Evolutionary conservation across 2,797 vertebrate species (phyloP), one percentile per base, ranked within the genome.

Genomic region (Sebastes iracundus): DNA sequence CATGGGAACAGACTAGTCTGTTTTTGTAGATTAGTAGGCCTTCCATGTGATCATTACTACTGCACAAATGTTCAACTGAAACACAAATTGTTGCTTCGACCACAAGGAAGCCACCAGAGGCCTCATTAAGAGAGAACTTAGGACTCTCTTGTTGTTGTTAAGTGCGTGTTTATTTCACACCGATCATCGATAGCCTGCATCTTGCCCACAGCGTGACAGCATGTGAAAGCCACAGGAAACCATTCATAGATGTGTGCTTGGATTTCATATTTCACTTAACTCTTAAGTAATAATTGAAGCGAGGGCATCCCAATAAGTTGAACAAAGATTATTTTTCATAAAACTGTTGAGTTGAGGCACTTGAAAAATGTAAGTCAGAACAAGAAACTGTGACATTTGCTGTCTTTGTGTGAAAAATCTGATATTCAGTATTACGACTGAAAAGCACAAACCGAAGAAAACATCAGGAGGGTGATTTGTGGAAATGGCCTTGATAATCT

Each of bases 111-210:
- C 68, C 90, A 80, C 74, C 55, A 52, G 82, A 87, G 85, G 70
- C 81, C 78, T 90, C 82, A 82, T 90, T 91, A 88, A 58, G 9
- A 65, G 16, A 74, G 27, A 75, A 46, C 33, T 59, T 25, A 42
- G 23, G 38, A 68, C 32, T 64, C 27, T 7, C 53, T n/a, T 84
- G 60, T 80, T 80, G 61, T 46, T 74, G 25, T 32, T 49, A 67
- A 83, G 56, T 72, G 49, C 9, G 10, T 58, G 20, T 86, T 74
- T 70, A 84, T 82, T 72, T 73, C 55, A 33, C 46, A 65, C 13
- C 69, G 64, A 32, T 68, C 49, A 67, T 63, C 30, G 7, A 53
- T 53, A 46, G 56, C 1, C 12, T 27, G n/a, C 8, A 33, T 78
- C 71, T 3, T 14, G 0, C 66, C 61, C 69, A 28, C 70, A 59